These are phyloP conservation scores for Redunca redunca DNA, from an alignment of 2,113 vertebrate genomes.

Conservation along the genomic window DNA sequence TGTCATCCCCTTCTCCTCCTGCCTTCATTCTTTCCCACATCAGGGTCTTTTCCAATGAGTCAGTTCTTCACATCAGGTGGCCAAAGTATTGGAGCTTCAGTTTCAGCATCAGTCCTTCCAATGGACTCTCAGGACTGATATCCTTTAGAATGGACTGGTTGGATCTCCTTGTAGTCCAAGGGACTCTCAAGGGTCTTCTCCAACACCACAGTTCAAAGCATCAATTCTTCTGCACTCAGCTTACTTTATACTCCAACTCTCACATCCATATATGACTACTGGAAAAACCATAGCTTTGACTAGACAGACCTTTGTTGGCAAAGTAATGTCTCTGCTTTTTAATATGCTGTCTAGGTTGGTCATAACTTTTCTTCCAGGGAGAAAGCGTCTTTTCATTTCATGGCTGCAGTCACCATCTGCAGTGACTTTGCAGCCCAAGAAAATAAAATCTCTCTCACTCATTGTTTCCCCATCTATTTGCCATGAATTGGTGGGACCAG, in stretches of 20 bases:
- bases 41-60: not conserved
- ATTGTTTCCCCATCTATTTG: not conserved
- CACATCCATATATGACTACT: not conserved
- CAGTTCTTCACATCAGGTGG: not conserved
- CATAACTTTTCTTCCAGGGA: not conserved
- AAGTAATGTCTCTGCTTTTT: not conserved
- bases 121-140: not conserved
- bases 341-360: not conserved
- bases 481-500: not conserved
- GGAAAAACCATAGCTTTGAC: not conserved
- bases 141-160: not conserved
- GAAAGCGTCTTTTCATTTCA: not conserved
- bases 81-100: not conserved
- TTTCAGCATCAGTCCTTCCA: not conserved
- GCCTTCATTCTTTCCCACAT: not conserved
- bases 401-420: not conserved
- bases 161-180: not conserved
- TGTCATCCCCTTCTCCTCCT: not conserved
- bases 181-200: not conserved
- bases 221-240: not conserved
- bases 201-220: not conserved
- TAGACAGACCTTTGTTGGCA: not conserved
- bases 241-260: not conserved
- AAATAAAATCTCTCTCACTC: not conserved
- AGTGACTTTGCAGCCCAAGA: not conserved